These are phyloP conservation scores for Pycnonotus jocosus DNA, from an alignment of 2,113 vertebrate species.

Conservation along the genomic window DNA sequence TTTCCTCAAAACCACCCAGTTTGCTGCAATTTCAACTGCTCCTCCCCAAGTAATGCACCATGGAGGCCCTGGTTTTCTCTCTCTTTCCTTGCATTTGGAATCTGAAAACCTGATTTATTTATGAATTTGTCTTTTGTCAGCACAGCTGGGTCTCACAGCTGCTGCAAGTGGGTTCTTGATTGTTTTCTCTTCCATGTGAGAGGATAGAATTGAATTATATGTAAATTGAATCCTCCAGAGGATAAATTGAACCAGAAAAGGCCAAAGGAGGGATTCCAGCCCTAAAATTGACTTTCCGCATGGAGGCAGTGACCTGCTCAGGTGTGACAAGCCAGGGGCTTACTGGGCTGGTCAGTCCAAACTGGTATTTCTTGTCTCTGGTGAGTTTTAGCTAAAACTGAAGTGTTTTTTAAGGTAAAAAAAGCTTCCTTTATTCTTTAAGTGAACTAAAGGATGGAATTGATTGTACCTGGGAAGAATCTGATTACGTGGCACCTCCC, in stretches of 20 bases:
- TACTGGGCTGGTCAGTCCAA: neutral
- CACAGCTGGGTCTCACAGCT: neutral
- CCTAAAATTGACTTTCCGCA: neutral
- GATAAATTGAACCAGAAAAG: neutral
- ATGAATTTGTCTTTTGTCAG: neutral
- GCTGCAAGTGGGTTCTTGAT: neutral
- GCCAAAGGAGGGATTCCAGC: neutral
- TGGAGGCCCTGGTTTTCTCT: neutral
- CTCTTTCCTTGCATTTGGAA: neutral
- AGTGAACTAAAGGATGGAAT: neutral
- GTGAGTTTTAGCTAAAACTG: neutral
- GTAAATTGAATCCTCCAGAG: neutral
- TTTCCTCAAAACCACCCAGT: rapidly evolving
- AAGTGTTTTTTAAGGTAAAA: neutral
- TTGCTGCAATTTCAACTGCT: neutral
- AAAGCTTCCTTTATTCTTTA: neutral
- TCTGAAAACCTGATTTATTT: neutral
- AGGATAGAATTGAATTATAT: neutral
- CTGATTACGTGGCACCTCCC: neutral
- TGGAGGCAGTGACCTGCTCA: neutral
- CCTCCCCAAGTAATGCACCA: neutral
- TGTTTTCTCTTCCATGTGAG: neutral
- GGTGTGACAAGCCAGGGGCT: neutral
- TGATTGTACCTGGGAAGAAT: neutral
- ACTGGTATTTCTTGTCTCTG: neutral